A percentile compares a stretch with the other conserved stretches of the same genome.
phyloP scores from a whole-genome alignment of 2,797 vertebrate species.

The Lutjanus campechanus region DNA sequence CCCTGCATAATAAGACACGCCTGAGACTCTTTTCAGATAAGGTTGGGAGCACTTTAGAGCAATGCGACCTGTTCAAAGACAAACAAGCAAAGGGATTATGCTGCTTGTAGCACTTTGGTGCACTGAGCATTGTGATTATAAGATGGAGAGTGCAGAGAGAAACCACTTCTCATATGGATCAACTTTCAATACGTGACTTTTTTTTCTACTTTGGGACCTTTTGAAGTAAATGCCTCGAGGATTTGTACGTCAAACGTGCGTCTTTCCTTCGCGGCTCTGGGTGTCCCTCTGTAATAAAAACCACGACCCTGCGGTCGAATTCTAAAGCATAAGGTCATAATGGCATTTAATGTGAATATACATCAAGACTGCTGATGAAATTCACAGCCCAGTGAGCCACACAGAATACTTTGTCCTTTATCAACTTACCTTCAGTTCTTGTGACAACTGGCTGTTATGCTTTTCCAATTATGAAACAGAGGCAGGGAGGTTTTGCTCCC shows the following conservation, averaged over 20 bases:
- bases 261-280: slow-evolving; percentile 14
- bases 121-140: slow-evolving; percentile 72
- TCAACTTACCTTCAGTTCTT: slow-evolving; percentile 60
- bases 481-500: slow-evolving; percentile 1
- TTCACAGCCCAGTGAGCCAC: slow-evolving; percentile 20
- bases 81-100: slow-evolving; percentile 83
- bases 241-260: slow-evolving; percentile 39
- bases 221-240: slow-evolving; percentile 38
- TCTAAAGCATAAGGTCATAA: slow-evolving; percentile 11
- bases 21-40: slow-evolving; percentile 82
- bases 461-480: slow-evolving; percentile 36
- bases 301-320: slow-evolving; percentile 4
- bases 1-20: slow-evolving; percentile 82
- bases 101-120: slow-evolving; percentile 80
- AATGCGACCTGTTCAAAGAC: slow-evolving; percentile 79
- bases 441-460: slow-evolving; percentile 31
- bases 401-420: slow-evolving; percentile 18
- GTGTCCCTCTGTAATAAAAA: slow-evolving; percentile 7
- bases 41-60: slow-evolving; percentile 81
- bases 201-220: slow-evolving; percentile 17
- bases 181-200: slow-evolving; percentile 34
- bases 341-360: slow-evolving; percentile 25
- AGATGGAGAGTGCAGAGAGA: slow-evolving; percentile 52
- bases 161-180: slow-evolving; percentile 61
- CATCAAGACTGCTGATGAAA: slow-evolving; percentile 18